A percentile compares a stretch with the other conserved stretches of the same genome.
Conservation (phyloP, 2,797 vertebrate genomes). For the Cottoperca gobio region DNA sequence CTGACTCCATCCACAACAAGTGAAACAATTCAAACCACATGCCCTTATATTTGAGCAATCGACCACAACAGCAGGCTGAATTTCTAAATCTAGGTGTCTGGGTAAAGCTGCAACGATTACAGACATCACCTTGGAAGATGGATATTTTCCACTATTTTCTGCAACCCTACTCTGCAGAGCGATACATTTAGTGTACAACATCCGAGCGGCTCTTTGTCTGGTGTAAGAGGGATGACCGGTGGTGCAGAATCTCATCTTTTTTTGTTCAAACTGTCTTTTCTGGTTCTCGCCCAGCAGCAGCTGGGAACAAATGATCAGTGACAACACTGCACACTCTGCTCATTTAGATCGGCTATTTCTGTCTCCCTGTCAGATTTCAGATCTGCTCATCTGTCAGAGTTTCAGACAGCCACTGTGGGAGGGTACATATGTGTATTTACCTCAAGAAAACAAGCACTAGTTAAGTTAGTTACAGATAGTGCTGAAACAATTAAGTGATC, state of each 20-base stretch:
- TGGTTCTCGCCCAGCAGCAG: slow-evolving; percentile 20
- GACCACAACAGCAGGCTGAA: background rate
- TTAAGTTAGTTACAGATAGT: no score
- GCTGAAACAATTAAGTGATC: background rate
- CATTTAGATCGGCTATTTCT: slow-evolving; percentile 54
- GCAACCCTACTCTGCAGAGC: background rate
- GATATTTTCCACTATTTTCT: no score
- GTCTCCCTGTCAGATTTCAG: slow-evolving; percentile 44
- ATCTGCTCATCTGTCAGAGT: slow-evolving; percentile 37
- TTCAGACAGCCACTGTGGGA: slow-evolving; percentile 39
- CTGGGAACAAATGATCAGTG: slow-evolving; percentile 52
- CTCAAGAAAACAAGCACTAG: background rate
- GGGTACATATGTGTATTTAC: background rate
- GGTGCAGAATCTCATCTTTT: background rate
- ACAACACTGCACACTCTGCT: slow-evolving; percentile 36
- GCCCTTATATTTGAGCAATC: background rate
- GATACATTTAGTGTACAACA: background rate
- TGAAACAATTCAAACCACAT: background rate
- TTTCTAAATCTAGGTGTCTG: no score
- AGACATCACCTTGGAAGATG: no score
- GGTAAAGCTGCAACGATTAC: no score
- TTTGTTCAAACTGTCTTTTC: slow-evolving; percentile 4
- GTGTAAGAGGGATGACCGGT: background rate
- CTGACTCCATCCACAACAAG: background rate
- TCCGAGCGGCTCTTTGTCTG: background rate